Evolutionary conservation across 2,888 invertebrate genomes (phyloP).

Genomic region (Philonicus albiceps): DNA sequence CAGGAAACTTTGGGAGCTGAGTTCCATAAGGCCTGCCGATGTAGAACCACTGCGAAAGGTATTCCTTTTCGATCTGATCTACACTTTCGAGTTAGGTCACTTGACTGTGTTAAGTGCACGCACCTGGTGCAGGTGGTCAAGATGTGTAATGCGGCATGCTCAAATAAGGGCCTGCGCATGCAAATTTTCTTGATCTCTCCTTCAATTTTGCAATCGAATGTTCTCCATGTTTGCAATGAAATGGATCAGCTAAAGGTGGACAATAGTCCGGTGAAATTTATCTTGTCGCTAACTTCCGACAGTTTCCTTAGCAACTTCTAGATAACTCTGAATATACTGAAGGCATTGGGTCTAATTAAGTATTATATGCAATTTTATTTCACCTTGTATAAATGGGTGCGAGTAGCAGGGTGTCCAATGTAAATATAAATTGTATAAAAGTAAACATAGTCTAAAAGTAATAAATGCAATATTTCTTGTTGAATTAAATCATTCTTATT

Average conservation of each 20-base stretch:
- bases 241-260: constrained; percentile 11
- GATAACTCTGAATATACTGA: neutral
- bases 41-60: neutral
- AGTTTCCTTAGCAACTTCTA: neutral
- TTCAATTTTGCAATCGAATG: constrained; percentile 15
- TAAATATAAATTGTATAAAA: neutral
- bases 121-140: constrained; percentile 48
- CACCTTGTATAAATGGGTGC: neutral
- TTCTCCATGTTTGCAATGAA: constrained; percentile 18
- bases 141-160: constrained; percentile 41
- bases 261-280: neutral
- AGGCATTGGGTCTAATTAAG: neutral
- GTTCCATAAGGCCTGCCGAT: neutral
- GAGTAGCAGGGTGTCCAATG: neutral
- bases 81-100: constrained; percentile 5
- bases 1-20: neutral
- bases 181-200: constrained; percentile 43
- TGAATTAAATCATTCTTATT: too few species aligned
- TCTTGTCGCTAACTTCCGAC: neutral
- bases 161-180: constrained; percentile 46
- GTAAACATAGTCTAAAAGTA: neutral
- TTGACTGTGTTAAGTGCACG: constrained; percentile 37
- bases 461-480: too few species aligned
- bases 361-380: neutral
- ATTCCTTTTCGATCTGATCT: constrained; percentile 14